These are phyloP conservation scores for Harpagus bidentatus DNA, from an alignment of 2,113 vertebrate genomes.

Conservation along the genomic window DNA sequence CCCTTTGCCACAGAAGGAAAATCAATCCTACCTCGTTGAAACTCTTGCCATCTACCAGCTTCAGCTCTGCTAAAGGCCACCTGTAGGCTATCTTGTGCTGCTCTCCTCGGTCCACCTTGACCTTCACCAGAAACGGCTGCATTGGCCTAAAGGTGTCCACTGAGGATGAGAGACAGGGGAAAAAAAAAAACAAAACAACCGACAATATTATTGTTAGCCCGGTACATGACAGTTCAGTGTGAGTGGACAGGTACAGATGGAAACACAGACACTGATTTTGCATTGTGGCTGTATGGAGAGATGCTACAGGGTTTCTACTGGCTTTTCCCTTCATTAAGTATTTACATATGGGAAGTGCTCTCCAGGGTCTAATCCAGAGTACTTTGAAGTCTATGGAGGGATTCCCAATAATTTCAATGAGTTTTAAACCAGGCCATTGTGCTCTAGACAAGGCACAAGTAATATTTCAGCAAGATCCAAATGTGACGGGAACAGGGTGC, in stretches of 20 bases:
- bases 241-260: neutral
- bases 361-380: neutral
- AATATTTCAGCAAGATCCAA: neutral
- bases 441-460: neutral
- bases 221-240: neutral
- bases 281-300: neutral
- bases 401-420: neutral
- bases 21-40: neutral
- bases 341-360: neutral
- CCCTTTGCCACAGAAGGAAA: neutral
- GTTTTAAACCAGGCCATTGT: neutral
- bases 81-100: neutral
- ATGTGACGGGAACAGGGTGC: fast-evolving
- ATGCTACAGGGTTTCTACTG: neutral
- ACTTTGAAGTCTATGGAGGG: neutral
- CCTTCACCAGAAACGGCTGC: conserved; percentile 10
- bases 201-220: neutral
- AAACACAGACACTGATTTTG: neutral
- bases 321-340: neutral
- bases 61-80: conserved; percentile 44
- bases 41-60: conserved; percentile 45
- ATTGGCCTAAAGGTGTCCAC: neutral
- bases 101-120: conserved; percentile 19
- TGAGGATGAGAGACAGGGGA: neutral
- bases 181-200: neutral